A percentile compares a stretch with the other conserved stretches of the same genome.
phyloP scores from a whole-genome alignment of 2,797 vertebrate genomes.

The Orientallactaga sibirica region DNA sequence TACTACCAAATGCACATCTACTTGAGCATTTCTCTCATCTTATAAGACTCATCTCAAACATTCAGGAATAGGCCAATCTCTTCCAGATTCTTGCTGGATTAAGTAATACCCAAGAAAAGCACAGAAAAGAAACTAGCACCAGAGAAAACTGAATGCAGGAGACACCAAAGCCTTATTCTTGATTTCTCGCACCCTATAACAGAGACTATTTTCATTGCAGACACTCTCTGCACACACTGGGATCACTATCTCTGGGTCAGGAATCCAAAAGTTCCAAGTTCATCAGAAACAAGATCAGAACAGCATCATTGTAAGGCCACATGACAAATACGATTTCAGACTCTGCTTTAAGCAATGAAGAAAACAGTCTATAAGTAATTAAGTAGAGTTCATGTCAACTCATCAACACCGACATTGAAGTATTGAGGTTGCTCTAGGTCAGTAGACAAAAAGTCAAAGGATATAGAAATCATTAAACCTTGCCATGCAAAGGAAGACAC shows the following conservation, averaged over 20 bases:
- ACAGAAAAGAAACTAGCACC: background rate
- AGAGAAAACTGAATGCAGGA: background rate
- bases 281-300: background rate
- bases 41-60: background rate
- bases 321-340: background rate
- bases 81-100: background rate
- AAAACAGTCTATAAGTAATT: background rate
- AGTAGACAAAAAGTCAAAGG: background rate
- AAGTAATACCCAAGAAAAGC: background rate
- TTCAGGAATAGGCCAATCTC: background rate
- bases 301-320: background rate
- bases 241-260: background rate
- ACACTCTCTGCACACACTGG: too few species aligned
- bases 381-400: constrained; percentile 49
- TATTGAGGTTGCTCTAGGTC: background rate
- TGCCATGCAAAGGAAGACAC: background rate
- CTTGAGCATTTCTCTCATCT: background rate
- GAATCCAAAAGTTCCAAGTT: background rate
- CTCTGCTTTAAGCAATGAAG: constrained; percentile 12
- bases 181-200: background rate
- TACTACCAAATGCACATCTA: accelerated
- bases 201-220: background rate
- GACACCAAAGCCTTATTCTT: background rate
- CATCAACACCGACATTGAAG: background rate
- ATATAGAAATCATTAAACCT: background rate